Evolutionary conservation across 2,888 invertebrate genomes (phyloP).

Genomic region (Chrysolina americana): DNA sequence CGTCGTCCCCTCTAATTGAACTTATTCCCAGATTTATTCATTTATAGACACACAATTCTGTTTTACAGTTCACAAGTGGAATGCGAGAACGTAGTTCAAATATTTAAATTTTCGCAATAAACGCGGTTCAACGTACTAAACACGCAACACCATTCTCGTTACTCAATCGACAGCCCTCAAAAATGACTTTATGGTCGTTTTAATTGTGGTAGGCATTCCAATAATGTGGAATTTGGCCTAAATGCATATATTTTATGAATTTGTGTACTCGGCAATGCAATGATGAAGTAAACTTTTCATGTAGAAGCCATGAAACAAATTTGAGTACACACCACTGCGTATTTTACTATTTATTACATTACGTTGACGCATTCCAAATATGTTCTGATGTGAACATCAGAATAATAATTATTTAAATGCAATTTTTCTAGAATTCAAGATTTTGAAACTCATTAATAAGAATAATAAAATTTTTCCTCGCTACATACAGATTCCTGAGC

Average conservation of each 20-base stretch:
- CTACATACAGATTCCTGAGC: too few relatives aligned
- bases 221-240: not conserved
- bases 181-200: slow-evolving; percentile 10
- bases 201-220: slow-evolving; percentile 4
- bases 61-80: not conserved
- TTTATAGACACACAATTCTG: too few relatives aligned
- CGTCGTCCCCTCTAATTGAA: too few relatives aligned
- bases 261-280: not conserved
- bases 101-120: slow-evolving; percentile 17
- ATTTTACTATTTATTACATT: too few relatives aligned
- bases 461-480: too few relatives aligned
- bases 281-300: not conserved
- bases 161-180: slow-evolving; percentile 9
- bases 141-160: not conserved
- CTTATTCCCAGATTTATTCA: too few relatives aligned
- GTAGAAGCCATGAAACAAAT: not conserved
- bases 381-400: too few relatives aligned
- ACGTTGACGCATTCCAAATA: not conserved
- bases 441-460: too few relatives aligned
- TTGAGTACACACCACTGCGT: not conserved
- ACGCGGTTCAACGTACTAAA: slow-evolving; percentile 9
- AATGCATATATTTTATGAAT: not conserved
- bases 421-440: too few relatives aligned
- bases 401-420: too few relatives aligned
- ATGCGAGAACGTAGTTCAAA: slow-evolving; percentile 7